A percentile compares a stretch with the other conserved stretches of the same genome.
These are phyloP conservation scores for Cabera pusaria DNA, from an alignment of 2,888 invertebrate genomes.

Conservation along the genomic window DNA sequence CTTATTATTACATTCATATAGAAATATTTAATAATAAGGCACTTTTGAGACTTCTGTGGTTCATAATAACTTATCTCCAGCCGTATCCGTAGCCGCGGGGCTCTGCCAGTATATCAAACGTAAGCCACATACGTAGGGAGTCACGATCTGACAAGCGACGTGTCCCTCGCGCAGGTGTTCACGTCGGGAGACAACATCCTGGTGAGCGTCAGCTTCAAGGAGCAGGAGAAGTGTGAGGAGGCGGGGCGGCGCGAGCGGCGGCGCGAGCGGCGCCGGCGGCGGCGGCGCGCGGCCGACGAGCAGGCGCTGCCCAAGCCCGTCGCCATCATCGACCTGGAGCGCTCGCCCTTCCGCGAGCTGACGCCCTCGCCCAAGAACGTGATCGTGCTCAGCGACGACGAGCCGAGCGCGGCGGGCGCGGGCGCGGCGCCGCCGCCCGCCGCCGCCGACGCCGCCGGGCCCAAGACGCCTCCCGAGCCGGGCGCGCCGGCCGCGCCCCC, in stretches of 20 bases:
- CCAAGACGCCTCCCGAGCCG: slow-evolving; percentile 82
- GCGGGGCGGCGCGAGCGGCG: slow-evolving; percentile 40
- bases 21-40: too few species aligned
- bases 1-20: too few species aligned
- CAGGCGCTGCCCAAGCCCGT: slow-evolving; percentile 86
- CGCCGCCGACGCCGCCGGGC: slow-evolving; percentile 78
- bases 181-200: slow-evolving; percentile 96
- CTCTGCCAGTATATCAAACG: too few species aligned
- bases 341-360: slow-evolving; percentile 92
- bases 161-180: slow-evolving; percentile 81
- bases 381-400: slow-evolving; percentile 93
- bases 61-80: too few species aligned
- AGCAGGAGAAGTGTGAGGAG: slow-evolving; percentile 69
- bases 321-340: slow-evolving; percentile 93
- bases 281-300: slow-evolving; percentile 32
- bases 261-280: slow-evolving; percentile 36
- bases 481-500: slow-evolving; percentile 82
- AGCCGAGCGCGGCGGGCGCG: slow-evolving; percentile 43
- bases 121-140: too few species aligned
- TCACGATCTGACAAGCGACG: too few species aligned
- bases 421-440: slow-evolving; percentile 33
- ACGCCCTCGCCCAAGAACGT: slow-evolving; percentile 91
- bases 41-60: too few species aligned
- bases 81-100: too few species aligned
- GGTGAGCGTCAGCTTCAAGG: slow-evolving; percentile 95